Conservation (phyloP, 2,797 vertebrate genomes). For the Tenualosa thibaudeaui region DNA sequence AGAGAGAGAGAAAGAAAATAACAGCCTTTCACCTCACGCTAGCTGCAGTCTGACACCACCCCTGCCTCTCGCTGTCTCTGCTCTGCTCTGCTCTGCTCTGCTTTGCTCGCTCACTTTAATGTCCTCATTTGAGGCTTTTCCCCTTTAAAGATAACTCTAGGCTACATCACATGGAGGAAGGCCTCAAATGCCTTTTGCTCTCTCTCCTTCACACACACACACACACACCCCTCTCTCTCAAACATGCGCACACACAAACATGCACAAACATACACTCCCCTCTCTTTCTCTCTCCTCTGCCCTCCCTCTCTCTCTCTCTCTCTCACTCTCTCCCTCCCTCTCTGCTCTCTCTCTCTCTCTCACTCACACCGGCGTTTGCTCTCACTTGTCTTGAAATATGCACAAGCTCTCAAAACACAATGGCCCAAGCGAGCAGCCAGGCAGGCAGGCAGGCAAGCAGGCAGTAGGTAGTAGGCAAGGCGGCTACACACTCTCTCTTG, state of each 20-base stretch:
- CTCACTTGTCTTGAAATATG: not conserved
- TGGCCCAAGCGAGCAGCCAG: not conserved
- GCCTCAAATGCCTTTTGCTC: not conserved
- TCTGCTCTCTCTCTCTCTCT: slow-evolving; percentile 26
- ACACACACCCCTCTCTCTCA: not conserved
- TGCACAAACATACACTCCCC: not conserved
- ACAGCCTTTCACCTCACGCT: slow-evolving; percentile 48
- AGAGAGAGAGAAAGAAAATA: slow-evolving; percentile 50
- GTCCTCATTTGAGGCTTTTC: not conserved
- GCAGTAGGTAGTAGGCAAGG: not conserved
- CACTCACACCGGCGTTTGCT: not conserved
- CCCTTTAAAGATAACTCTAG: slow-evolving; percentile 16
- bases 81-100: not conserved
- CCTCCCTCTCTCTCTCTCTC: not conserved
- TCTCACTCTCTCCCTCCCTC: not conserved
- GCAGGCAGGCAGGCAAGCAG: not conserved
- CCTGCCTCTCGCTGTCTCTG: slow-evolving; percentile 7
- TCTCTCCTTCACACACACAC: slow-evolving; percentile 1
- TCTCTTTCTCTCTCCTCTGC: not conserved
- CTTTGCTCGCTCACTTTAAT: not conserved
- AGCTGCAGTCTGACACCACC: slow-evolving; percentile 1
- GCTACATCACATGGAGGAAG: slow-evolving; percentile 8
- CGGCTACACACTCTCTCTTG: not conserved
- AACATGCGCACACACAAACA: not conserved
- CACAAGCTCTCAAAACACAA: not conserved